Evolutionary conservation across 1,140 invertebrate species (phyloP).

Genomic region (Drosophila sturtevanti): DNA sequence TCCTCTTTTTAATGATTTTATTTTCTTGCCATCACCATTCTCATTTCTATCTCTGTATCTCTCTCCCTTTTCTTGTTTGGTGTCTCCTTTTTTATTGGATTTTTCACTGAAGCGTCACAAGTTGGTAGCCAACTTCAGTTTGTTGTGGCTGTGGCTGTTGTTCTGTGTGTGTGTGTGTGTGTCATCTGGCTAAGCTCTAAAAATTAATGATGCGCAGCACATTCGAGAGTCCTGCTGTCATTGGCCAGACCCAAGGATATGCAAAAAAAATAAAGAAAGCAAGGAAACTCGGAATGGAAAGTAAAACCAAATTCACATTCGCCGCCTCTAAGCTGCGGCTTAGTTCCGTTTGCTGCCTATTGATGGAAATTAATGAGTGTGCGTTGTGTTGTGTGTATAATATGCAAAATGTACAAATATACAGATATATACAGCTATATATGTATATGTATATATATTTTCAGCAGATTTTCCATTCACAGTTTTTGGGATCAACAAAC

Average conservation of each 20-base stretch:
- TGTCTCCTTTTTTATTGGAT: conserved; percentile 56
- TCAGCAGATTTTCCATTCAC: conserved; percentile 46
- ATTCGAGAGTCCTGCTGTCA: conserved; percentile 71
- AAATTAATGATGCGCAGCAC: conserved; percentile 79
- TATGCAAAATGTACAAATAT: conserved; percentile 34
- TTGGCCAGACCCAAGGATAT: conserved; percentile 59
- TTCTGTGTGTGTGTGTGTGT: conserved; percentile 53
- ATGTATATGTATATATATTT: conserved; percentile 40
- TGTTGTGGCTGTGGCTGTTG: conserved; percentile 13
- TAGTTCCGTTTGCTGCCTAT: conserved; percentile 63
- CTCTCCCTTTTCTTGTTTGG: conserved; percentile 25
- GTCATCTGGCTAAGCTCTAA: conserved; percentile 81
- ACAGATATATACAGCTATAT: conserved; percentile 11
- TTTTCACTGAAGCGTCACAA: conserved; percentile 56
- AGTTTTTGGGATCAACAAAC: conserved; percentile 39
- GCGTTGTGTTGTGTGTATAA: conserved; percentile 59
- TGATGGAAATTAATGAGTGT: conserved; percentile 80
- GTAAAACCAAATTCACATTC: conserved; percentile 63
- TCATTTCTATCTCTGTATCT: conserved; percentile 11
- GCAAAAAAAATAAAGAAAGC: conserved; percentile 53
- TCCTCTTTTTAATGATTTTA: conserved; percentile 59
- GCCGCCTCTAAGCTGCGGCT: conserved; percentile 67
- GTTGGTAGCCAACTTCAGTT: conserved; percentile 7
- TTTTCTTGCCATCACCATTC: not conserved
- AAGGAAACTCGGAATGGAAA: not conserved